Base-by-base conservation (phyloP, 2,113 vertebrate species). In the Acrocephalus arundinaceus region DNA sequence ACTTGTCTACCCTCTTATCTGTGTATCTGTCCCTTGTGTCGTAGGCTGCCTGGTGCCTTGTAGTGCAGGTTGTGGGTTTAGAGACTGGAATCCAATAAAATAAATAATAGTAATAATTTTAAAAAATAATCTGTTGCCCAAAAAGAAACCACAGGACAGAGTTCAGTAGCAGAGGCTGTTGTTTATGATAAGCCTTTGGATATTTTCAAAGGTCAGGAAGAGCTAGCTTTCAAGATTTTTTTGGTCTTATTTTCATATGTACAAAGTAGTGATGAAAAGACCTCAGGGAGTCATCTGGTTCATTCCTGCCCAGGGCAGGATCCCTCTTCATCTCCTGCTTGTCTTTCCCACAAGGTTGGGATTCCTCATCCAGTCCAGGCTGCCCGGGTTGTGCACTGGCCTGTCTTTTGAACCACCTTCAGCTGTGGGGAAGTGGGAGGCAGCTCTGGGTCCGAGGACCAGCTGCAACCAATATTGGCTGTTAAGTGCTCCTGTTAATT, bases 1-100 rank as follows among this genome's bases (percentile, higher is more conserved):
- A 11, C 0, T 0, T 78, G 11, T 79, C 7, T 66, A 1, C 43
- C 15, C 12, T 52, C 31, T 67, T 39, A 30, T 0, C 52, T 2
- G 0, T 43, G 30, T 33, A 17, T 54, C 55, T 48, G 52, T 63
- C 37, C 10, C 33, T 48, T 27, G 11, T 55, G 24, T 37, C 24
- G 14, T 48, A 27, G 35, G 30, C 57, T 59, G 4, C n/a, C 33
- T 46, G 45, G 20, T 81, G 22, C 46, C 15, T 54, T 61, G 22
- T 25, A 52, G 18, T 27, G 46, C 23, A 51, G 17, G 7, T 14
- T n/a, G 11, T 63, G 46, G 15, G 11, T 63, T 89, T 33, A 54
- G 52, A 43, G 45, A 20, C 20, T 67, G 19, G 25, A 41, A 70
- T 30, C 22, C 28, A 12, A 15, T 28, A 28, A 63, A 62, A 51